Conservation (phyloP, 2,888 invertebrate species). For the Drosophila anceps region DNA sequence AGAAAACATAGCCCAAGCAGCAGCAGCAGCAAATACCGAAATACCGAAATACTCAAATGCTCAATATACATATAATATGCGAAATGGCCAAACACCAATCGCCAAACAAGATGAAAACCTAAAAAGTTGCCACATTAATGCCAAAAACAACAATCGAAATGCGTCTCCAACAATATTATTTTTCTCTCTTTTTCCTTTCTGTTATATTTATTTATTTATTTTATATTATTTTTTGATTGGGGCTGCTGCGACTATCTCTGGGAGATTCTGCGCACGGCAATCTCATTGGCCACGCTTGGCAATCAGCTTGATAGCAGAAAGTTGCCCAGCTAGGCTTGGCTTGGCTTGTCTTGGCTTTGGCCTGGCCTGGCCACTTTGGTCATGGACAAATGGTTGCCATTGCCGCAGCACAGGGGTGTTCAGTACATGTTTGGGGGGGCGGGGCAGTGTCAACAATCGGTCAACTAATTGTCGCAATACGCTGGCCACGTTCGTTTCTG, state of each 20-base stretch:
- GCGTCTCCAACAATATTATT: conserved; percentile 23
- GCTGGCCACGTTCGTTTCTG: conserved; percentile 29
- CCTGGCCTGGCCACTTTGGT: conserved; percentile 29
- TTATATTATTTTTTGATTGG: conserved; percentile 7
- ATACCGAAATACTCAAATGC: background rate
- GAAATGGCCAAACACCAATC: conserved; percentile 18
- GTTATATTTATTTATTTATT: background rate
- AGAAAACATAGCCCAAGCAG: conserved; percentile 25
- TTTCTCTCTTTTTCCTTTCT: background rate
- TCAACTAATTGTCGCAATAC: conserved; percentile 68
- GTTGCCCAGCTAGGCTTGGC: conserved; percentile 6
- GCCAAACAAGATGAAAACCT: conserved; percentile 11
- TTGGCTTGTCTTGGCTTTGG: background rate
- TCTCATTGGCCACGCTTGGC: conserved; percentile 66
- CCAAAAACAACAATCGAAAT: conserved; percentile 50
- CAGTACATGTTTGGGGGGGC: background rate
- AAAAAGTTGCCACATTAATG: conserved; percentile 47
- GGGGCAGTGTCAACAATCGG: conserved; percentile 51
- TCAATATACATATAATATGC: conserved; percentile 4
- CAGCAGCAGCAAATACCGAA: conserved; percentile 1
- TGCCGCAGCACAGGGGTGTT: background rate
- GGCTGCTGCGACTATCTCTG: conserved; percentile 31
- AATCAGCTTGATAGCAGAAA: conserved; percentile 51
- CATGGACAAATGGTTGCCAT: conserved; percentile 60
- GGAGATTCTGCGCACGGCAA: conserved; percentile 26